These are phyloP conservation scores for Porites australiensis DNA, from an alignment of 64 coral and sea anemone genomes.

Conservation along the genomic window DNA sequence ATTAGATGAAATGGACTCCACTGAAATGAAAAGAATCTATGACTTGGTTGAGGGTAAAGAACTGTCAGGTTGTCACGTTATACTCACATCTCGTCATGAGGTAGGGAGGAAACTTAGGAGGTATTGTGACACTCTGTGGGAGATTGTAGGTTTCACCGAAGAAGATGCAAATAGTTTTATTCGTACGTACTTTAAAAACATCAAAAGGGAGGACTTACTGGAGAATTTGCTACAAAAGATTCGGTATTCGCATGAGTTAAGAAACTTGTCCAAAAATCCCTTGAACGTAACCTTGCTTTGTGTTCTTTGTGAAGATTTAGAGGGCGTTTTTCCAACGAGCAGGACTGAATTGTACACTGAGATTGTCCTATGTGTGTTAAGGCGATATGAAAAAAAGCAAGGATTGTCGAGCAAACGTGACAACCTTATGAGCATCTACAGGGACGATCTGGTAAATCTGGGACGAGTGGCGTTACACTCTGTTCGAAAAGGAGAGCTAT, in stretches of 20 bases:
- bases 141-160: neutral
- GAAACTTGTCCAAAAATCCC: constrained; percentile 4
- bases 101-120: neutral
- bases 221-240: neutral
- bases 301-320: constrained; percentile 15
- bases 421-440: neutral
- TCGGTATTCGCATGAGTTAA: neutral
- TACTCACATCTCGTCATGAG: constrained; percentile 32
- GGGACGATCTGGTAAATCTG: neutral
- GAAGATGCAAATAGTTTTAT: neutral
- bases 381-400: constrained; percentile 18
- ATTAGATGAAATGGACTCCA: neutral
- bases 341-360: constrained; percentile 20
- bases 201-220: neutral
- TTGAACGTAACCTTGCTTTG: constrained; percentile 6
- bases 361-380: neutral
- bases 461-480: neutral
- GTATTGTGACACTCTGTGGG: constrained; percentile 16
- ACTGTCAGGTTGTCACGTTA: neutral
- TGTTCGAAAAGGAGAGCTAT: neutral
- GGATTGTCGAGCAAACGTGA: neutral
- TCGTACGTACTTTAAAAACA: neutral
- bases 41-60: neutral
- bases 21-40: neutral
- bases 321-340: neutral